Conservation (phyloP, 2,113 vertebrate species). For the Perognathus longimembris region DNA sequence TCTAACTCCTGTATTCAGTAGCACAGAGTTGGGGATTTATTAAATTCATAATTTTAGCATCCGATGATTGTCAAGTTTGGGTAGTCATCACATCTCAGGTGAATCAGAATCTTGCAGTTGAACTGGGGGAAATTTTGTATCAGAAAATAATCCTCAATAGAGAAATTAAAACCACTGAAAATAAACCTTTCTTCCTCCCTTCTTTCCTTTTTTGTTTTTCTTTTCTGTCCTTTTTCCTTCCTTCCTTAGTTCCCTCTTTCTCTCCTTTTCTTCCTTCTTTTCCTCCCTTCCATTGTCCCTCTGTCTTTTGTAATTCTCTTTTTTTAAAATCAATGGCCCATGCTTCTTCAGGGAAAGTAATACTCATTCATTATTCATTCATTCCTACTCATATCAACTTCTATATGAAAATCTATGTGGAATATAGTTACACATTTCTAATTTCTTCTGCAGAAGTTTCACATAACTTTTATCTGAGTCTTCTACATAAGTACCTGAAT, state of each 20-base stretch:
- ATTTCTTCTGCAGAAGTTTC: background rate
- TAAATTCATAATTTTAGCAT: too few relatives aligned
- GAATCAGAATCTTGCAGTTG: background rate
- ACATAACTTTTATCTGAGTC: too few relatives aligned
- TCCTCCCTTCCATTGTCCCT: fast-evolving
- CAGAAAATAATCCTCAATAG: background rate
- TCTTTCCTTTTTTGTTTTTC: too few relatives aligned
- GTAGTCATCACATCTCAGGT: too few relatives aligned
- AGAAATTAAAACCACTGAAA: background rate
- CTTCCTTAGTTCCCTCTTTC: background rate
- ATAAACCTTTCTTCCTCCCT: fast-evolving
- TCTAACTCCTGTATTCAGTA: background rate
- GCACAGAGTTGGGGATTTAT: too few relatives aligned
- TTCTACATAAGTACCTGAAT: background rate
- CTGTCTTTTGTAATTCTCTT: fast-evolving
- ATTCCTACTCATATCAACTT: background rate
- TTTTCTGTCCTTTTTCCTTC: too few relatives aligned
- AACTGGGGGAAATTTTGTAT: background rate
- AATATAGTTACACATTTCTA: background rate
- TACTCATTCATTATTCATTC: background rate
- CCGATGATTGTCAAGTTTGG: too few relatives aligned
- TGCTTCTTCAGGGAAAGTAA: background rate
- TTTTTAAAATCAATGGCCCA: background rate
- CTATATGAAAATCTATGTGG: background rate
- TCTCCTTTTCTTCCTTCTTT: background rate